Conservation (phyloP, 2,113 vertebrate genomes). For the Amphilophus citrinellus region DNA sequence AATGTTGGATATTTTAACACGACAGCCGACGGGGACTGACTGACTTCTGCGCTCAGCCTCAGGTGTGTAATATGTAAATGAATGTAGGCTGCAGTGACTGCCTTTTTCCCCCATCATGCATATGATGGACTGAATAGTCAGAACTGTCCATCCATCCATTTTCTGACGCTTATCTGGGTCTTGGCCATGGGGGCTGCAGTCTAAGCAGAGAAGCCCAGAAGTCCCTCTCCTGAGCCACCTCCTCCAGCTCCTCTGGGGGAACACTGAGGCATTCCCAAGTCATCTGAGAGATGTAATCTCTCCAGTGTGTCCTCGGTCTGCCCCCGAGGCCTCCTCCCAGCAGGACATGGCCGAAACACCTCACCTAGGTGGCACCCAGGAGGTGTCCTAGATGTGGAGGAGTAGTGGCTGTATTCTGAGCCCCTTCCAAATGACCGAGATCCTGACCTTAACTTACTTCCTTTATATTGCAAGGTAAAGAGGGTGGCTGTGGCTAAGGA, state of each 20-base stretch:
- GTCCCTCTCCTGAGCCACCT: no score
- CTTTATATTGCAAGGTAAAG: background rate
- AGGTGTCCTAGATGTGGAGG: no score
- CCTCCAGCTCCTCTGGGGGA: background rate
- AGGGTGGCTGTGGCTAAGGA: no score
- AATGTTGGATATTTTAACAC: background rate
- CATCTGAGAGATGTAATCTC: background rate
- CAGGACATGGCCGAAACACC: background rate
- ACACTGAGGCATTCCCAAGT: background rate
- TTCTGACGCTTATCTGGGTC: background rate
- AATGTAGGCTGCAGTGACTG: no score
- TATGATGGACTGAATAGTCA: background rate
- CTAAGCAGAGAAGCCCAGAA: no score
- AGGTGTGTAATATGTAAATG: background rate
- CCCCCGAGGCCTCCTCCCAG: background rate
- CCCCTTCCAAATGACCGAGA: background rate
- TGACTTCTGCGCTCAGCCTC: background rate
- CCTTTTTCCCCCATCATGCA: background rate
- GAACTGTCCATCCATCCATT: background rate
- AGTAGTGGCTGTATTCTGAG: no score
- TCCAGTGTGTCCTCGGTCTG: background rate
- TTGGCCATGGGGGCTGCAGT: background rate
- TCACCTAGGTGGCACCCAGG: no score
- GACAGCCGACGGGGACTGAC: accelerated
- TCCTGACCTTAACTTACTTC: background rate